Conservation (phyloP, 2,113 vertebrate genomes). For the Muntiacus reevesi region DNA sequence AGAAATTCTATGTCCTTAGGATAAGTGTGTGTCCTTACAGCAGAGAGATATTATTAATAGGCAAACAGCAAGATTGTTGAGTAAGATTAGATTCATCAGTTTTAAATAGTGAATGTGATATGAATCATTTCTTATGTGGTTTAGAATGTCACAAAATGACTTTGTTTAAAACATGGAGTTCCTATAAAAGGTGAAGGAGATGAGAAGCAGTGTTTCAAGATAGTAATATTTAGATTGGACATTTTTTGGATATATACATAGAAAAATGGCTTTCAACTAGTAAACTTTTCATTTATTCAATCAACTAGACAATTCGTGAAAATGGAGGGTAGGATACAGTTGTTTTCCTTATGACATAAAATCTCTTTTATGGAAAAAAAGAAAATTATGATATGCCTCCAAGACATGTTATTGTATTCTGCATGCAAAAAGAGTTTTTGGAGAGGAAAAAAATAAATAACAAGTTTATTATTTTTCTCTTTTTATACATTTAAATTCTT, state of each 20-base stretch:
- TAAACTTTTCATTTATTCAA: neutral
- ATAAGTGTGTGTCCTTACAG: neutral
- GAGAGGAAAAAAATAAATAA: neutral
- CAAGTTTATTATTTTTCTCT: neutral
- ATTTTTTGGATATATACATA: neutral
- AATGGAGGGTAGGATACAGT: neutral
- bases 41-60: neutral
- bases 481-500: neutral
- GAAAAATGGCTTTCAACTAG: neutral
- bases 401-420: neutral
- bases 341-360: neutral
- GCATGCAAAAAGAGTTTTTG: neutral
- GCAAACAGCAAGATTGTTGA: neutral
- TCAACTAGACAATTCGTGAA: neutral
- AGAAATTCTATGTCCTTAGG: neutral
- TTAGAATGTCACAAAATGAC: neutral
- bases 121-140: neutral
- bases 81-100: neutral
- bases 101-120: neutral
- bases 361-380: neutral
- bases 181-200: neutral
- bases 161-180: neutral
- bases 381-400: neutral
- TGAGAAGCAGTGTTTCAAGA: neutral
- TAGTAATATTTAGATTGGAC: neutral